Conservation (phyloP, 2,797 vertebrate species). For the Natrix natrix region DNA sequence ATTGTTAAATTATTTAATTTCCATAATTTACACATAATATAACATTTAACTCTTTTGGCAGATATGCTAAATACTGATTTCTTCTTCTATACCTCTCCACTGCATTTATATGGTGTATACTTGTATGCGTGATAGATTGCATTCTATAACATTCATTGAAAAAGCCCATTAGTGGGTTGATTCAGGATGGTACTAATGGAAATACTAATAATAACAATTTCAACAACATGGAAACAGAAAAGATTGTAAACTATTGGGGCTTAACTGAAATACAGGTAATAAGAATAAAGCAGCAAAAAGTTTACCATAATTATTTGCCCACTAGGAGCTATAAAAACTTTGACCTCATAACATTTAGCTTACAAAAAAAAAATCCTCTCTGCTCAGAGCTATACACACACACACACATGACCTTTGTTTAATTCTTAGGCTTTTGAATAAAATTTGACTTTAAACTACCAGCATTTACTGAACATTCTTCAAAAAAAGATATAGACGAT, state of each 20-base stretch:
- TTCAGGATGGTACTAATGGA: background rate
- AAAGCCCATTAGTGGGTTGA: background rate
- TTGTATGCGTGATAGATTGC: background rate
- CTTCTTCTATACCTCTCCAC: background rate
- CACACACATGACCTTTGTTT: background rate
- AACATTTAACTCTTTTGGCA: background rate
- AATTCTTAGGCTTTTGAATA: background rate
- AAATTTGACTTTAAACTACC: background rate
- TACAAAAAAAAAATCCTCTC: background rate
- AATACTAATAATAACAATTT: background rate
- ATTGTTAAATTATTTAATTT: background rate
- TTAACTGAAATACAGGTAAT: background rate
- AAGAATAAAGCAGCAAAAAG: background rate
- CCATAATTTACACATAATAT: background rate
- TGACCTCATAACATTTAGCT: background rate
- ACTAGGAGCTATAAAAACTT: background rate
- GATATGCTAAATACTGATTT: background rate
- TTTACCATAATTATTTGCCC: background rate
- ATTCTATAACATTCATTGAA: background rate
- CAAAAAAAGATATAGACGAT: background rate
- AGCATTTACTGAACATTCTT: background rate
- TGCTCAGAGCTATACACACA: background rate
- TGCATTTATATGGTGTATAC: background rate
- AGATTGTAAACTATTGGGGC: background rate
- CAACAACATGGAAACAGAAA: background rate